phyloP scores from a whole-genome alignment of 2,113 vertebrate species.

The Gallinago jamesoni region DNA sequence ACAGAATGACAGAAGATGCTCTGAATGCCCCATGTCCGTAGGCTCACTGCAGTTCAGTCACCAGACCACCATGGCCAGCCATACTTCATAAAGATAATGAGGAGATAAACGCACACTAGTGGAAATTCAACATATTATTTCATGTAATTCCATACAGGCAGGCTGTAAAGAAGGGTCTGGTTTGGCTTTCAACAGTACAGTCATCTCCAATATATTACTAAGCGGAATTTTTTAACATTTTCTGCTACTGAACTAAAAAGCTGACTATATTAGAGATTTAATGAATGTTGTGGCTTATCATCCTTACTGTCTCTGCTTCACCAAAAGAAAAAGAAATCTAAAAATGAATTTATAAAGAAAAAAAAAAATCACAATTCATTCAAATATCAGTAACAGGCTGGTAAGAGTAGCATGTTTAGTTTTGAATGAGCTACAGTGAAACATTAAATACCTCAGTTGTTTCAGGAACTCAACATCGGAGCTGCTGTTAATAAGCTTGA shows the following conservation, averaged over 20 bases:
- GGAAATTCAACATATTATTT: background rate
- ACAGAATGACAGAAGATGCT: background rate
- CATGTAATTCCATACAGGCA: background rate
- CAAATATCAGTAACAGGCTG: background rate
- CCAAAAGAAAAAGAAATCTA: background rate
- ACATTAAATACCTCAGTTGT: conserved; percentile 88
- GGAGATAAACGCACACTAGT: background rate
- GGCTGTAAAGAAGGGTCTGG: background rate
- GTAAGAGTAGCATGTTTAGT: background rate
- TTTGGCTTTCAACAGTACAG: background rate
- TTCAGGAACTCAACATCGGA: conserved; percentile 94
- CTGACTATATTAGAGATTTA: background rate
- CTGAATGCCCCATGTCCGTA: background rate
- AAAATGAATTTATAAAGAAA: background rate
- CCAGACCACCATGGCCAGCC: background rate
- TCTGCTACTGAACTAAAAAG: background rate
- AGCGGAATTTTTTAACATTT: background rate
- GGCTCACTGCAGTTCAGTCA: background rate
- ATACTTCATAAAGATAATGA: background rate
- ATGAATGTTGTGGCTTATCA: background rate
- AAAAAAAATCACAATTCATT: background rate
- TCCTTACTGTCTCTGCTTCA: background rate
- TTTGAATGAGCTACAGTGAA: background rate
- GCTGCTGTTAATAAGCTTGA: conserved; percentile 96
- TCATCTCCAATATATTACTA: background rate